phyloP scores from a whole-genome alignment of 1,140 invertebrate genomes.

The Potamilus streckersoni region DNA sequence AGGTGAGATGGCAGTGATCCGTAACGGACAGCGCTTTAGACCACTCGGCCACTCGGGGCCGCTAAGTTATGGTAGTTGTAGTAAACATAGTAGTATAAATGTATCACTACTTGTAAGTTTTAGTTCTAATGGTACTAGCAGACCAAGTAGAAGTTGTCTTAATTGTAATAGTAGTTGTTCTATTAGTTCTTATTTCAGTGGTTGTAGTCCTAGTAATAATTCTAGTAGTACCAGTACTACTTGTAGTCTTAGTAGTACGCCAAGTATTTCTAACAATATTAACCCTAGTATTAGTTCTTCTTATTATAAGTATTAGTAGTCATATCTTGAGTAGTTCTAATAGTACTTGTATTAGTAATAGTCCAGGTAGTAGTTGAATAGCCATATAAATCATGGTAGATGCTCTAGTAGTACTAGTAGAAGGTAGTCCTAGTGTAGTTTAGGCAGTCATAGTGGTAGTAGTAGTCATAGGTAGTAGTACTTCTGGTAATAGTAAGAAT shows the following conservation, averaged over 20 bases:
- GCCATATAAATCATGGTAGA: neutral
- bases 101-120: too few relatives aligned
- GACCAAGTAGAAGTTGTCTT: neutral
- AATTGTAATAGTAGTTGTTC: neutral
- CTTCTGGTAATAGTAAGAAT: neutral
- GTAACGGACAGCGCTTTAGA: too few relatives aligned
- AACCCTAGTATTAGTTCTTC: neutral
- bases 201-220: neutral
- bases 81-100: neutral
- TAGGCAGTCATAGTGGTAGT: neutral
- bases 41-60: too few relatives aligned
- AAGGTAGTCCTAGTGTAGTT: neutral
- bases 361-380: neutral
- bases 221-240: neutral
- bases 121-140: neutral
- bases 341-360: neutral
- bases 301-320: neutral
- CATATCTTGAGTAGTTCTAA: neutral
- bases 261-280: neutral
- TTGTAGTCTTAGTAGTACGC: neutral
- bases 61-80: too few relatives aligned
- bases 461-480: neutral
- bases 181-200: neutral
- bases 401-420: neutral
- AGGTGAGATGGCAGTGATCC: too few relatives aligned